Percentiles rank a stretch among this genome's conserved stretches.
phyloP scores from a whole-genome alignment of 1,140 invertebrate genomes.

The Formica exsecta region DNA sequence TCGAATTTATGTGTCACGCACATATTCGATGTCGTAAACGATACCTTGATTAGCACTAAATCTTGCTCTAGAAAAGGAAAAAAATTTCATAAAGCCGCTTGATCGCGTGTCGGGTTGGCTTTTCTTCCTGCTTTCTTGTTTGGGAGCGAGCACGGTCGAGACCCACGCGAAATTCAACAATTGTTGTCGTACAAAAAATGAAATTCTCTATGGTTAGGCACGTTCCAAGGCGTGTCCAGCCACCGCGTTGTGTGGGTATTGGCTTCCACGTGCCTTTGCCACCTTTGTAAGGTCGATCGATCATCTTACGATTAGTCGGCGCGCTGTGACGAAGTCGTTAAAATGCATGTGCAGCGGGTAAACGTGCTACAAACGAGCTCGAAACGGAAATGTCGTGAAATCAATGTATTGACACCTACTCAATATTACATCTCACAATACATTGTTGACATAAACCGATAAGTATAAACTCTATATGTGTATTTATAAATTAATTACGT shows the following conservation, averaged over 20 bases:
- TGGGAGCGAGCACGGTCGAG: constrained; percentile 10
- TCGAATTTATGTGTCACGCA: constrained; percentile 22
- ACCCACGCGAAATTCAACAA: constrained; percentile 47
- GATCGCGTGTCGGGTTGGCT: background rate
- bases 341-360: background rate
- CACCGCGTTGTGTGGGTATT: constrained; percentile 25
- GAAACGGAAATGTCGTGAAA: constrained; percentile 38
- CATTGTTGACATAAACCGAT: background rate
- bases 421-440: background rate
- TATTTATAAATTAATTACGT: constrained; percentile 5
- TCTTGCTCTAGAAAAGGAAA: background rate
- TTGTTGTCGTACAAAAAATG: constrained; percentile 30
- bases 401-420: constrained; percentile 6
- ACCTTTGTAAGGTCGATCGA: constrained; percentile 28
- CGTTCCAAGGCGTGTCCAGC: constrained; percentile 49
- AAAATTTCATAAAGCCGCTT: background rate
- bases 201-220: constrained; percentile 46
- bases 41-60: constrained; percentile 24
- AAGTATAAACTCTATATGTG: background rate
- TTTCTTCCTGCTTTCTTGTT: constrained; percentile 42
- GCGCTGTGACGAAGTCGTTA: constrained; percentile 5
- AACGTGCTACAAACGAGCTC: background rate
- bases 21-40: constrained; percentile 7
- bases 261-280: constrained; percentile 44
- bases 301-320: constrained; percentile 47